These are phyloP conservation scores for Lampris megalopsis DNA, from an alignment of 2,113 vertebrate genomes.

Conservation along the genomic window DNA sequence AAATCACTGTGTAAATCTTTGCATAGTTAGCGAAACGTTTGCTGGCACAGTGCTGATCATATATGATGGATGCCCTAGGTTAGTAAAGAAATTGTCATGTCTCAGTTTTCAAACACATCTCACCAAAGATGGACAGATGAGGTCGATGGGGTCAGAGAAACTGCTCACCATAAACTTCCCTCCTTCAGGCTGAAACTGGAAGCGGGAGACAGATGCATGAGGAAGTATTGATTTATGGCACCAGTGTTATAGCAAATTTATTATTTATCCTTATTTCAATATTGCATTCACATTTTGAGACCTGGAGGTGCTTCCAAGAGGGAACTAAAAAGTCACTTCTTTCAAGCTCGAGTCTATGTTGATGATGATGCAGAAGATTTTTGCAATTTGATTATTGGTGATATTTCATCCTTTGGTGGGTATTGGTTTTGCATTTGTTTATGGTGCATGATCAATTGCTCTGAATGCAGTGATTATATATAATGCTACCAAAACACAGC, in stretches of 20 bases:
- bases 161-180: slow-evolving; percentile 77
- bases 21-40: too few species aligned
- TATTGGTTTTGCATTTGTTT: too few species aligned
- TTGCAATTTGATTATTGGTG: too few species aligned
- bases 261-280: too few species aligned
- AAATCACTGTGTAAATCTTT: too few species aligned
- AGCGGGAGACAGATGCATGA: slow-evolving; percentile 11
- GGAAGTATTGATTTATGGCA: neutral
- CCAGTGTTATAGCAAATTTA: neutral
- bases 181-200: slow-evolving; percentile 83
- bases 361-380: too few species aligned
- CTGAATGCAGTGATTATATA: too few species aligned
- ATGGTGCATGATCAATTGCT: too few species aligned
- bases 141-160: slow-evolving; percentile 81
- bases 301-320: neutral
- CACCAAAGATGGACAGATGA: slow-evolving; percentile 83
- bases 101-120: slow-evolving; percentile 4
- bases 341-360: neutral
- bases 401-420: too few species aligned
- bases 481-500: neutral
- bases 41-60: too few species aligned
- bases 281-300: too few species aligned
- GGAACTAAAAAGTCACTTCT: neutral
- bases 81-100: neutral
- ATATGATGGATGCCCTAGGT: too few species aligned